Conservation (phyloP, 2,888 invertebrate species). For the Polietes domitor region DNA sequence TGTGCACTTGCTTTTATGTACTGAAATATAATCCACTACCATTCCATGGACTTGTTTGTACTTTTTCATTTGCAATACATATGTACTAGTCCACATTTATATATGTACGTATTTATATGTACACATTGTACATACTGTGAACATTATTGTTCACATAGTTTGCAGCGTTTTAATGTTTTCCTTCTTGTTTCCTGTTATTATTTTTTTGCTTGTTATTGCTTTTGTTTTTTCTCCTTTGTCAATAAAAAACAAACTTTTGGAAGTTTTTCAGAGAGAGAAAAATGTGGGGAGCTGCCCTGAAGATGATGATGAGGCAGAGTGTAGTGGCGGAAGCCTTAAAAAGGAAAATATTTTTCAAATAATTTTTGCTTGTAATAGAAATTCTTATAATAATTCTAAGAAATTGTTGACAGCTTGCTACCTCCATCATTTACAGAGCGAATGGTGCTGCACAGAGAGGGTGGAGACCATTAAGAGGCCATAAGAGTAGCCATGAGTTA, state of each 20-base stretch:
- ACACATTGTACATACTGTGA: not conserved
- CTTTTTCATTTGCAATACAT: too few species aligned
- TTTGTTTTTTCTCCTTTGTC: not conserved
- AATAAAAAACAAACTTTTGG: not conserved
- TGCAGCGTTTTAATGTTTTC: not conserved
- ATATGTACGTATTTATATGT: not conserved
- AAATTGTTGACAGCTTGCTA: not conserved
- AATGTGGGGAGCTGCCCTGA: not conserved
- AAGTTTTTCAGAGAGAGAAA: not conserved
- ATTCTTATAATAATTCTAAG: not conserved
- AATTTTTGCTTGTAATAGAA: not conserved
- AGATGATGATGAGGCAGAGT: not conserved
- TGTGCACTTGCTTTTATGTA: too few species aligned
- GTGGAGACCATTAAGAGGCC: too few species aligned
- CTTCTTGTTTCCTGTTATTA: conserved; percentile 67
- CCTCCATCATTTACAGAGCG: too few species aligned
- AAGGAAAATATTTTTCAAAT: not conserved
- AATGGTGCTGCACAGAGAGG: too few species aligned
- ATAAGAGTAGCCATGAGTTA: too few species aligned
- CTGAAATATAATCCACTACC: too few species aligned
- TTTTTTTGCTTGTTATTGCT: not conserved
- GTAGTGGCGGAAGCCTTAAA: not conserved
- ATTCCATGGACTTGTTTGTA: too few species aligned
- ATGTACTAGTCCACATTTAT: not conserved
- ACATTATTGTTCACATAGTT: not conserved